These are phyloP conservation scores for Orycteropus afer DNA, from an alignment of 2,113 vertebrate genomes.

Conservation along the genomic window DNA sequence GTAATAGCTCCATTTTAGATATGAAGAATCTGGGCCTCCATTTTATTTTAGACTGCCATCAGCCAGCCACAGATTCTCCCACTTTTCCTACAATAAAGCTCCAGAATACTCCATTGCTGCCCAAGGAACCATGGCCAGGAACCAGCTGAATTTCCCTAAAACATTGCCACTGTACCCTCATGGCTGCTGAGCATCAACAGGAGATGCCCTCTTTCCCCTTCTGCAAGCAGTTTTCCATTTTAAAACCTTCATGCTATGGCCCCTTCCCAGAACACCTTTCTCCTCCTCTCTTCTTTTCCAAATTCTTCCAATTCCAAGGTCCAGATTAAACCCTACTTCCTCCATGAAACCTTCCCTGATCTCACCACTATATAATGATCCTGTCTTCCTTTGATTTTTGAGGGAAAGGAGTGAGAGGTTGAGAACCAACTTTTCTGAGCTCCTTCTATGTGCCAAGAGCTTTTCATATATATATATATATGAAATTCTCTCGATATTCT, in stretches of 20 bases:
- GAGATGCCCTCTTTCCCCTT: not conserved
- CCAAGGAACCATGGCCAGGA: fast-evolving
- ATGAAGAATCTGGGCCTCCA: not conserved
- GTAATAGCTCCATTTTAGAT: not conserved
- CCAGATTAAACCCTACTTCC: not conserved
- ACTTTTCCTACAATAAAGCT: not conserved
- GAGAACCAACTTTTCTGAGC: not conserved
- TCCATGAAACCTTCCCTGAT: not conserved
- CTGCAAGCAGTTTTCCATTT: not conserved
- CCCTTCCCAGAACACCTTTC: not conserved
- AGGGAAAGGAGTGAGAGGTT: not conserved
- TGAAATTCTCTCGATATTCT: not conserved
- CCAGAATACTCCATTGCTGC: not conserved
- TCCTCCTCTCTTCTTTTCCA: not conserved
- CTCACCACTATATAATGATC: not conserved
- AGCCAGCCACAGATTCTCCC: not conserved
- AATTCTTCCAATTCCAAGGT: too few species aligned
- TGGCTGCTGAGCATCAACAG: fast-evolving
- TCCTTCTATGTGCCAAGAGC: not conserved
- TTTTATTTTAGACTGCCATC: fast-evolving
- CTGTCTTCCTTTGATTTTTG: not conserved
- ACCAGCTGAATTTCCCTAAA: not conserved
- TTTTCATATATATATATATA: not conserved
- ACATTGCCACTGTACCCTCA: too few species aligned
- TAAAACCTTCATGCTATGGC: not conserved